Evolutionary conservation across 2,113 vertebrate species (phyloP).

Genomic region (Prunella himalayana): DNA sequence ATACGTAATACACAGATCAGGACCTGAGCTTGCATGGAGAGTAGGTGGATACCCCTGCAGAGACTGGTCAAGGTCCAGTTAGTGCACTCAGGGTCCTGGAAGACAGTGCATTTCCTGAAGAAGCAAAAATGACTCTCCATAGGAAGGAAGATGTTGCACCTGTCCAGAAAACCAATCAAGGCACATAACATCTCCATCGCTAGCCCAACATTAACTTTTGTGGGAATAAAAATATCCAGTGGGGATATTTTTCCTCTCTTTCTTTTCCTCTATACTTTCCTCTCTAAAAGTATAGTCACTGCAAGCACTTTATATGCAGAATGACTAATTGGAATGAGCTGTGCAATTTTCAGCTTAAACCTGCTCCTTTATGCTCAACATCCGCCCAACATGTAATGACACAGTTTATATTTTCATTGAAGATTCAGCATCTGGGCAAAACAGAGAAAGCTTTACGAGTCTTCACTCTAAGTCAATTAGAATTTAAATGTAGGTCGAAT

Average conservation of each 20-base stretch:
- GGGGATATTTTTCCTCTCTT: no score
- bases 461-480: constrained; percentile 43
- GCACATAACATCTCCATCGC: neutral
- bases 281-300: neutral
- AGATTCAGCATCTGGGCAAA: neutral
- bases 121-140: neutral
- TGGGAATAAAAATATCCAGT: neutral
- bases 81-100: neutral
- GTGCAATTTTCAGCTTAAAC: constrained; percentile 10
- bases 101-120: neutral
- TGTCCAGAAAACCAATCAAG: neutral
- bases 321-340: constrained; percentile 22
- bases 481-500: constrained; percentile 54
- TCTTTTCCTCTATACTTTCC: no score
- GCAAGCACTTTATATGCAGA: neutral
- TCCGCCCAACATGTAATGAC: neutral
- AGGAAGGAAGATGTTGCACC: neutral
- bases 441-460: neutral
- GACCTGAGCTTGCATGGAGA: neutral
- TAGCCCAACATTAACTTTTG: neutral
- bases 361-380: neutral
- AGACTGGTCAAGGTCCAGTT: neutral
- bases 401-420: constrained; percentile 49
- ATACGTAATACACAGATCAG: neutral
- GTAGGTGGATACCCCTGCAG: neutral